Evolutionary conservation across 2,113 vertebrate genomes (phyloP), one percentile per base, ranked within the genome.

Genomic region (Dascyllus trimaculatus): DNA sequence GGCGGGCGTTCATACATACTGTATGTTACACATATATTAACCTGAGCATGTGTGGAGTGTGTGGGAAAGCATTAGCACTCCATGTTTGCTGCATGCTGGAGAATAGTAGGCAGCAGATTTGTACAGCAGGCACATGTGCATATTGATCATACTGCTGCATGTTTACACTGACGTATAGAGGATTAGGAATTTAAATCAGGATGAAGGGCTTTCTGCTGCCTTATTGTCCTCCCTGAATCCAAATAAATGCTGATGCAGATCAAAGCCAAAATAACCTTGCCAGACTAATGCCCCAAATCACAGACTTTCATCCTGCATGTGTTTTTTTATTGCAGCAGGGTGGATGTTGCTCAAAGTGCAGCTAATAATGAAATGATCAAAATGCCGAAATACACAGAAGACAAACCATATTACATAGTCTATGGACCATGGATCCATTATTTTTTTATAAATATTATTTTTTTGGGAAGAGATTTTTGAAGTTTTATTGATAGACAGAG

Each of bases 221-320:
- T 18, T 48, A 60, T 78, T 82, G 78, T 78, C 64, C 69, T 29
- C 53, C 51, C 35, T 52, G 71, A 74, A 67, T 80, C 60, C 58
- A 74, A 85, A 80, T 82, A 78, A 77, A 82, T 65, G 76, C 72
- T 72, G 82, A 81, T 78, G 70, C 69, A 78, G 77, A 85, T 76
- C 73, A 72, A 84, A 84, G 75, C 71, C 43, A 69, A 64, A 75
- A 72, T 54, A 66, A 45, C 29, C 26, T 61, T n/a, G 26, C 62
- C 70, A 80, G 69, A 69, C 65, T 82, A 71, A 88, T 77, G 56
- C 61, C 65, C 59, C 40, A 71, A 66, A 81, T 80, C 60, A 58
- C 75, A 26, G 11, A 67, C 70, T 52, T 66, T 11, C 46, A 68
- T 73, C 57, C 22, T 48, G 21, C 46, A 29, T 49, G n/a, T 21